These are phyloP conservation scores for Rousettus madagascariensis DNA, from an alignment of 2,797 vertebrate species.

Conservation along the genomic window DNA sequence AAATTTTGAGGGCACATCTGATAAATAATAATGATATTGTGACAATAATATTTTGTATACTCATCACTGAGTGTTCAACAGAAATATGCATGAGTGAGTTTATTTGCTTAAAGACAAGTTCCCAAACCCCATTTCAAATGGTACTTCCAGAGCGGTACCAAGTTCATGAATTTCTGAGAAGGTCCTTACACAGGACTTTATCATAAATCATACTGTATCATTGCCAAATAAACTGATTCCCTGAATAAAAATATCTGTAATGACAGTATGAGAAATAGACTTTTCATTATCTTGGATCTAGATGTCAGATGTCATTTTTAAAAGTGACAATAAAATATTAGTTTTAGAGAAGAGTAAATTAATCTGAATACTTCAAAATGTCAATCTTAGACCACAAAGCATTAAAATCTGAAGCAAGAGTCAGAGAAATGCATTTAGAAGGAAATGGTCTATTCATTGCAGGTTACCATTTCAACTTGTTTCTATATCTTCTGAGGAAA, in stretches of 20 bases:
- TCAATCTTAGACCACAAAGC: neutral
- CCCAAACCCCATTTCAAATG: neutral
- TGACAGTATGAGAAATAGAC: neutral
- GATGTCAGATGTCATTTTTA: constrained; percentile 10
- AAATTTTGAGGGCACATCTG: neutral
- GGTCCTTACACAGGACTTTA: neutral
- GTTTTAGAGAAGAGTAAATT: neutral
- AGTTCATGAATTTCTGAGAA: neutral
- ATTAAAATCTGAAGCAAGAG: neutral
- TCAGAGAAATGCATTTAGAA: neutral
- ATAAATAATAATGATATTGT: neutral
- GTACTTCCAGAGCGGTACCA: neutral
- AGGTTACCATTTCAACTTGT: neutral
- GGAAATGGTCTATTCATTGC: neutral
- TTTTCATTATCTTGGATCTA: neutral
- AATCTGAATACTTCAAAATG: constrained; percentile 33
- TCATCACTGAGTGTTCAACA: neutral
- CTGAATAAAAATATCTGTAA: constrained; percentile 30
- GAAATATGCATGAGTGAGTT: neutral
- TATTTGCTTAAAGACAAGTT: neutral
- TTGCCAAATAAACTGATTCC: constrained; percentile 12
- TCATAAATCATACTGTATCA: neutral
- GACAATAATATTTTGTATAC: neutral
- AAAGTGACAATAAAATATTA: constrained; percentile 10
- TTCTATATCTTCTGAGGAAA: neutral